Evolutionary conservation across 2,113 vertebrate genomes (phyloP).

Genomic region (Vireo altiloquus): DNA sequence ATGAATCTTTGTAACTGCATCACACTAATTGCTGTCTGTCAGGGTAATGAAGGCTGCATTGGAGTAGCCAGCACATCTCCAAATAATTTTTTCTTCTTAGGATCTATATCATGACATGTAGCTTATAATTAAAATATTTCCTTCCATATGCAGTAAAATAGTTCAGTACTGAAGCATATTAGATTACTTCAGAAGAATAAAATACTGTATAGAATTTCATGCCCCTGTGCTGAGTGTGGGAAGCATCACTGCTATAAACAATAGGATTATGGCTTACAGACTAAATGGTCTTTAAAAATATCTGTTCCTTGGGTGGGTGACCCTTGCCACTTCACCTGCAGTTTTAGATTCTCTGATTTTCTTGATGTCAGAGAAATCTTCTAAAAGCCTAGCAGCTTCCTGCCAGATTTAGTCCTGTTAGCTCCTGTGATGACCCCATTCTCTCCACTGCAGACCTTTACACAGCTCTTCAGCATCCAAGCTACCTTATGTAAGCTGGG

Average conservation of each 20-base stretch:
- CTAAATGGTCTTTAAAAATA: neutral
- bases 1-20: conserved; percentile 19
- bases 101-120: neutral
- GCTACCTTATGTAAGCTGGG: neutral
- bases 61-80: neutral
- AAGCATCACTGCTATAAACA: neutral
- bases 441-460: neutral
- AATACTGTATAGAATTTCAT: neutral
- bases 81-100: conserved; percentile 18
- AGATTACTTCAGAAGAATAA: neutral
- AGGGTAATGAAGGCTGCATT: neutral
- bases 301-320: neutral
- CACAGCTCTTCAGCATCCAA: neutral
- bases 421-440: neutral
- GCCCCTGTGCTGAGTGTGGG: neutral
- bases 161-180: neutral
- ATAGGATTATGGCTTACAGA: neutral
- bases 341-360: neutral
- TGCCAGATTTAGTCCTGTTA: neutral
- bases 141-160: neutral
- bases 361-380: neutral
- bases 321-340: neutral
- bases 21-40: conserved; percentile 6
- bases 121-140: conserved; percentile 21
- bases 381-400: neutral